A percentile compares a stretch with the other conserved stretches of the same genome.
phyloP scores from a whole-genome alignment of 1,140 invertebrate genomes.

The Leptinotarsa defecta region DNA sequence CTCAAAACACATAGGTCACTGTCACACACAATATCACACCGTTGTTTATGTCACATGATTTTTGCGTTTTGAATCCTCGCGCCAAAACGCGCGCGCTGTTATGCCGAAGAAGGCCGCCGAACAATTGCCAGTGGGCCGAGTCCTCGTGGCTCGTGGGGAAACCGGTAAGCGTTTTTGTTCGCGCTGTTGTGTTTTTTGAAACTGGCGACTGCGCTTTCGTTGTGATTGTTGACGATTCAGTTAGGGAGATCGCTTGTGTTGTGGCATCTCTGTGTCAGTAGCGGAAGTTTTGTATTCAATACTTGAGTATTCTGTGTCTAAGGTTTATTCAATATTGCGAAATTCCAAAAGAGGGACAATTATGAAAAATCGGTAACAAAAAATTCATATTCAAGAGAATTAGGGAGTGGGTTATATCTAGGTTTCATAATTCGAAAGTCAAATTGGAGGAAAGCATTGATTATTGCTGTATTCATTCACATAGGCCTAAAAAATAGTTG shows the following conservation, averaged over 20 bases:
- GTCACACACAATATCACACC: not conserved
- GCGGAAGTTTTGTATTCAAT: not conserved
- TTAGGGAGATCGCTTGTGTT: not conserved
- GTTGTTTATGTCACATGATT: conserved; percentile 18
- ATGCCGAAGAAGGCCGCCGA: conserved; percentile 18
- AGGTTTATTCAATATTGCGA: not conserved
- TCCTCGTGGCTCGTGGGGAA: conserved; percentile 7
- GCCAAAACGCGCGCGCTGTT: conserved; percentile 17
- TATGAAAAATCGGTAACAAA: not conserved
- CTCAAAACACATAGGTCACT: not conserved
- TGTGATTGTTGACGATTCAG: too few species aligned
- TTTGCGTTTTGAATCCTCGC: not conserved
- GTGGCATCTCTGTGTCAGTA: not conserved
- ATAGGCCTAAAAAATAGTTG: too few species aligned
- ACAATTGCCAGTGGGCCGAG: conserved; percentile 22
- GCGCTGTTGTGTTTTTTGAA: conserved; percentile 26
- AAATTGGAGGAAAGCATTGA: too few species aligned
- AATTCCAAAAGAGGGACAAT: not conserved
- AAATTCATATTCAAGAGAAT: not conserved
- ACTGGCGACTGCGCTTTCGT: conserved; percentile 14
- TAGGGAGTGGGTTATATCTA: too few species aligned
- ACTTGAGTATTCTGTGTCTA: not conserved
- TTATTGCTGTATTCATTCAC: too few species aligned
- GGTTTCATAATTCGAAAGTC: too few species aligned
- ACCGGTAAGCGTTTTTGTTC: conserved; percentile 17